Evolutionary conservation across 2,888 invertebrate genomes (phyloP), one percentile per base, ranked within the genome.

Genomic region (Cyrtodaria siliqua): DNA sequence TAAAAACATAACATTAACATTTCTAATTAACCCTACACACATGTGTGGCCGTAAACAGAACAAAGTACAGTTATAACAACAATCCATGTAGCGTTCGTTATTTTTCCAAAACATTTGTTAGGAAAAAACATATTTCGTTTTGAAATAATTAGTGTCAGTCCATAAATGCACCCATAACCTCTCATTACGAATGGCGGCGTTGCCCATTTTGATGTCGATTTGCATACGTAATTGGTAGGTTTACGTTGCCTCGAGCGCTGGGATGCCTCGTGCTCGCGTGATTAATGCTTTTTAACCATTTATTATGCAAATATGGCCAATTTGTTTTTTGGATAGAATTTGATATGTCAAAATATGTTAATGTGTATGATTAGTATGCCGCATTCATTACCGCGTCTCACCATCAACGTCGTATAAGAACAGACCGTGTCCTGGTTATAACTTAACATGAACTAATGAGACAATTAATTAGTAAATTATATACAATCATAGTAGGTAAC

Each of bases 271-370:
- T 67, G 70, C 40, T 44, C 20, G 20, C 55, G 49, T 53, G 80
- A 77, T 69, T 73, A 52, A 76, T 80, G 73, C 61, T 27, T 57
- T 47, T 62, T 72, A 69, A 67, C 70, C 61, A 80, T 80, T 60
- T 80, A 80, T 76, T 80, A 80, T 80, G 76, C 80, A 80, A 80
- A 77, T 80, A 47, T 38, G 49, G 63, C 52, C 80, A 76, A 76
- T 73, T 76, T 76, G 75, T 63, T 68, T 63, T 63, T 55, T 71
- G 59, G 57, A 75, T 40, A 50, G 60, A 56, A 70, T 52, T 64
- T 75, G 55, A 71, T 68, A 68, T 61, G 61, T 66, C 66, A 49
- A 52, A 67, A 55, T 69, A 62, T 69, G 60, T 61, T 60, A 61
- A 61, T 61, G 20, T 60, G n/a, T 20, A 49, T 27, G 44, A 40